phyloP scores from a whole-genome alignment of 2,113 vertebrate genomes.

The Ciconia stormi region DNA sequence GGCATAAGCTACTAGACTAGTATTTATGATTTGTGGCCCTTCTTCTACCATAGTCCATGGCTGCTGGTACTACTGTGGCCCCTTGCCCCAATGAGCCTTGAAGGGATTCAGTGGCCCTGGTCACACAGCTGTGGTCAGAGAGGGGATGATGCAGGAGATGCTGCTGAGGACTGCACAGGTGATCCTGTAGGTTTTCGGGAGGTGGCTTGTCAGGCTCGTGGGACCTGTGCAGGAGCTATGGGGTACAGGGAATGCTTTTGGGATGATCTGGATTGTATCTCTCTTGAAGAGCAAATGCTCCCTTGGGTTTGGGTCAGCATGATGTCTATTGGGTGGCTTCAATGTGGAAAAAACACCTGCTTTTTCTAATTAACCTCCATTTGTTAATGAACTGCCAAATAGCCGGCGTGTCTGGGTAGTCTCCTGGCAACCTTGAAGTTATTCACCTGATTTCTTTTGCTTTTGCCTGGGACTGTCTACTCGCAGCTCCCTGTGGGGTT shows the following conservation, averaged over 20 bases:
- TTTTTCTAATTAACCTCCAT: neutral
- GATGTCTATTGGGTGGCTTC: neutral
- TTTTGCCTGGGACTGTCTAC: neutral
- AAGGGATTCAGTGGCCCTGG: neutral
- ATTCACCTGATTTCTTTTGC: slow-evolving; percentile 5
- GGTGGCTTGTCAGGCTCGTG: neutral
- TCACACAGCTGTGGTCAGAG: neutral
- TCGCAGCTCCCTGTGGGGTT: neutral
- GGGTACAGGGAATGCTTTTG: neutral
- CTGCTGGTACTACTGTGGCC: neutral
- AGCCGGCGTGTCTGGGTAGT: neutral
- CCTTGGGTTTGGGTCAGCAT: neutral
- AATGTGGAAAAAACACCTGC: neutral
- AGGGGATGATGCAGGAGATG: neutral
- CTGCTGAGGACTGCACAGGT: neutral
- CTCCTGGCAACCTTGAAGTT: neutral
- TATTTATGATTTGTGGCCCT: neutral
- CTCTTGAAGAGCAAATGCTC: neutral
- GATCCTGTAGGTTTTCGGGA: neutral
- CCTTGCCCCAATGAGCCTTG: neutral
- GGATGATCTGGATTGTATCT: neutral
- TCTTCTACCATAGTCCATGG: neutral
- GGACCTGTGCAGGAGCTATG: neutral
- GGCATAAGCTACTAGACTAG: neutral
- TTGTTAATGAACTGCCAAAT: neutral